Percentiles rank a stretch among this genome's conserved stretches.
phyloP scores from a whole-genome alignment of 1,140 invertebrate genomes.

The Euglossa dilemma region DNA sequence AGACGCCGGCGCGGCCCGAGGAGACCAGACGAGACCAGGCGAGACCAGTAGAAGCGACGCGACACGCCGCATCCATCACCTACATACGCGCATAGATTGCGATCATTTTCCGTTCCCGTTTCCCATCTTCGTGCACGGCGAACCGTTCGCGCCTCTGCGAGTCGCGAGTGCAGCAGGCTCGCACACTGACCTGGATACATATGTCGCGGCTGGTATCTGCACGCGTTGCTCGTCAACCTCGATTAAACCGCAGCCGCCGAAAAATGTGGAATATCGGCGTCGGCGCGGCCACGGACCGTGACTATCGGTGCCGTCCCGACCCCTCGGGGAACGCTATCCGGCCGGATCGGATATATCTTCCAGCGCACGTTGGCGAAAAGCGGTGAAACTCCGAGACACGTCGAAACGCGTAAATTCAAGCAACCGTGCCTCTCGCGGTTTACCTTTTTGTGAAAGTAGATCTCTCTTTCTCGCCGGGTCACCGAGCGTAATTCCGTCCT shows the following conservation, averaged over 20 bases:
- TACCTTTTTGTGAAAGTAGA: conserved; percentile 48
- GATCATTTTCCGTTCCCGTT: conserved; percentile 62
- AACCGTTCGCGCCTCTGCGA: conserved; percentile 21
- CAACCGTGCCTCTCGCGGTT: conserved; percentile 36
- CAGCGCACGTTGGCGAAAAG: conserved; percentile 23
- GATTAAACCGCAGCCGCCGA: conserved; percentile 2
- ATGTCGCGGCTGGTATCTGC: not conserved
- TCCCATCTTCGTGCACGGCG: conserved; percentile 32
- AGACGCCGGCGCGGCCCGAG: conserved; percentile 14
- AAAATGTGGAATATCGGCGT: conserved; percentile 22
- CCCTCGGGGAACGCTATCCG: not conserved
- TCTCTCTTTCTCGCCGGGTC: conserved; percentile 43
- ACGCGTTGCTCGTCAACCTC: conserved; percentile 14
- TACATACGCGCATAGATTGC: conserved; percentile 61
- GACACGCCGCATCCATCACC: conserved; percentile 55
- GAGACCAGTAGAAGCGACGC: not conserved
- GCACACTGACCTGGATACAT: conserved; percentile 35
- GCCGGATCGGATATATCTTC: not conserved
- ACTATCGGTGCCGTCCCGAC: conserved; percentile 13
- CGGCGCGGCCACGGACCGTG: conserved; percentile 5
- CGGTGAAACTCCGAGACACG: conserved; percentile 46
- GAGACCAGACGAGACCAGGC: too few species aligned
- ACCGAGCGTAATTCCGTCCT: conserved; percentile 46
- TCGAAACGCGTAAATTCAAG: conserved; percentile 46
- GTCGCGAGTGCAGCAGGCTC: not conserved